These are phyloP conservation scores for Sebastes steindachneri DNA, from an alignment of 2,797 vertebrate genomes.

Conservation along the genomic window DNA sequence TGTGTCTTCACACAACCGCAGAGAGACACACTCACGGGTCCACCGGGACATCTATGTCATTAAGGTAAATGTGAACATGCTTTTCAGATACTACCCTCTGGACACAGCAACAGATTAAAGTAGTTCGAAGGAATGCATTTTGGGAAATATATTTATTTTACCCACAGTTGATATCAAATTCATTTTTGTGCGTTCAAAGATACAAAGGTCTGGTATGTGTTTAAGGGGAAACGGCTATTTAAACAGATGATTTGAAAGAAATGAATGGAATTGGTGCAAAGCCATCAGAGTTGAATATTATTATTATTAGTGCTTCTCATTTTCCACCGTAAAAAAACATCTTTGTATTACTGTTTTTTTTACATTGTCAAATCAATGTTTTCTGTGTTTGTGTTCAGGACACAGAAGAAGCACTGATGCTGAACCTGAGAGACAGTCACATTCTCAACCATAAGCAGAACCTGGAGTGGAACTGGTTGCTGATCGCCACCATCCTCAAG, in stretches of 20 bases:
- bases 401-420: slow-evolving; percentile 94
- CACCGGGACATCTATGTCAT: slow-evolving; percentile 96
- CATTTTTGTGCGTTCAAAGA: background rate
- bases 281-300: background rate
- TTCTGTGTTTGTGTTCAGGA: slow-evolving; percentile 82
- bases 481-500: slow-evolving; percentile 97
- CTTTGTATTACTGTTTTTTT: background rate
- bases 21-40: slow-evolving; percentile 89
- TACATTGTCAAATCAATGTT: background rate
- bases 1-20: slow-evolving; percentile 87
- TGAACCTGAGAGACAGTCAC: slow-evolving; percentile 95
- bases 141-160: background rate
- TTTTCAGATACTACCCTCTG: background rate
- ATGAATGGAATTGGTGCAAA: background rate
- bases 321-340: background rate
- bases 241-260: background rate
- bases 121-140: background rate
- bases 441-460: slow-evolving; percentile 98
- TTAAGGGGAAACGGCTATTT: background rate
- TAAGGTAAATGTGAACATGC: slow-evolving; percentile 83
- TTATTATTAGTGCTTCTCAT: background rate
- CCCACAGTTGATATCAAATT: background rate
- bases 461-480: slow-evolving; percentile 98
- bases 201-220: background rate
- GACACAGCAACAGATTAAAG: background rate